Conservation (phyloP, 2,888 invertebrate genomes). For the Cremastinae sp. region DNA sequence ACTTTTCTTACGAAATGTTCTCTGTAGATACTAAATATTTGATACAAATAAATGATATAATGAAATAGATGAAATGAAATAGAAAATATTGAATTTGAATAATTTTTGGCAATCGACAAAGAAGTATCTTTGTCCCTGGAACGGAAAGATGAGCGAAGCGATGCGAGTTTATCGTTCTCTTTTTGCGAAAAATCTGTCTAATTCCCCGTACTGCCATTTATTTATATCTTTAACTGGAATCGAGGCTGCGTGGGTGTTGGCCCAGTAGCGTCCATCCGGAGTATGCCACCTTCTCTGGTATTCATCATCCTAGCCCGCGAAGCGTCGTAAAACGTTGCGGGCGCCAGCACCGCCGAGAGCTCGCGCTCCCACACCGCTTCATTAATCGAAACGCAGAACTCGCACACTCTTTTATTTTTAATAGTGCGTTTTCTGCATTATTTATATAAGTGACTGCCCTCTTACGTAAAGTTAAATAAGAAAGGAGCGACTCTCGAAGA, state of each 20-base stretch:
- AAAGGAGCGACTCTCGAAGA: background rate
- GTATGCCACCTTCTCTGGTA: slow-evolving; percentile 28
- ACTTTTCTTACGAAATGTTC: too few species aligned
- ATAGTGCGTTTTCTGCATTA: background rate
- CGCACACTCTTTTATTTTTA: slow-evolving; percentile 23
- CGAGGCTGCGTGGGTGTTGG: slow-evolving; percentile 40
- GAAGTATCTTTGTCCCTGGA: too few species aligned
- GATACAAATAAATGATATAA: too few species aligned
- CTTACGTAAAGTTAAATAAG: background rate
- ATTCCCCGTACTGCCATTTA: background rate
- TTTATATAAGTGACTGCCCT: too few species aligned
- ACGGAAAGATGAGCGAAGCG: background rate
- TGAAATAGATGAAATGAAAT: too few species aligned
- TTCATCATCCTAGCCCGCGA: slow-evolving; percentile 36
- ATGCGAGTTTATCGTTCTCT: background rate
- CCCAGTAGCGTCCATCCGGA: slow-evolving; percentile 28
- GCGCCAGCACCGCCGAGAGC: slow-evolving; percentile 11
- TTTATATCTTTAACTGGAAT: slow-evolving; percentile 22
- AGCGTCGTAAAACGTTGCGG: slow-evolving; percentile 34
- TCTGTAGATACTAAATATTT: too few species aligned
- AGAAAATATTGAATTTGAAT: too few species aligned
- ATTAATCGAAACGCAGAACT: slow-evolving; percentile 28
- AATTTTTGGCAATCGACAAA: too few species aligned
- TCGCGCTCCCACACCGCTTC: slow-evolving; percentile 36
- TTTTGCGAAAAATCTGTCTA: background rate